phyloP scores from a whole-genome alignment of 2,797 vertebrate genomes.

The Babyrousa celebensis region DNA sequence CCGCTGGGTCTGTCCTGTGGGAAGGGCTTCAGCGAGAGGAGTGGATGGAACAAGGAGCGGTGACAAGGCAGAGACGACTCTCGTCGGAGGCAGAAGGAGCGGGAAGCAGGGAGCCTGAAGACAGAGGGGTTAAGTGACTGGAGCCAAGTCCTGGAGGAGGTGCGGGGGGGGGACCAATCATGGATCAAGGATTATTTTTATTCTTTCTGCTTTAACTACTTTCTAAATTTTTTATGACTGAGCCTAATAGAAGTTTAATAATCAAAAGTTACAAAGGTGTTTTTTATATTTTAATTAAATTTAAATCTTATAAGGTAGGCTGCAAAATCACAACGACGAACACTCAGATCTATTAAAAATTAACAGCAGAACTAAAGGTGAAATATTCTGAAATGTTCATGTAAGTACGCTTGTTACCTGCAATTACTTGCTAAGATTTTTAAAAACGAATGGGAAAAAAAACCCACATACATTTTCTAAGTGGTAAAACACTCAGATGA shows the following conservation, averaged over 20 bases:
- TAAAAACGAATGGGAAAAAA: background rate
- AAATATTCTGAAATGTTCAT: background rate
- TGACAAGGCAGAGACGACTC: background rate
- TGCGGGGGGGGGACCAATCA: background rate
- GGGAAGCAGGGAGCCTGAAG: background rate
- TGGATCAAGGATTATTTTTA: background rate
- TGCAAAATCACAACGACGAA: background rate
- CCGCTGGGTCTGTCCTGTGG: background rate
- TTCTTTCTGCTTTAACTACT: background rate
- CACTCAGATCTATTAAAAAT: background rate
- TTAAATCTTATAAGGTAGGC: background rate
- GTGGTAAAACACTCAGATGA: background rate
- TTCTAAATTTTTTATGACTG: conserved; percentile 13
- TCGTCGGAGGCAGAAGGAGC: background rate
- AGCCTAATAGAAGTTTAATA: background rate
- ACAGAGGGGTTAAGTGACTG: background rate
- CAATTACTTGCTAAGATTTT: background rate
- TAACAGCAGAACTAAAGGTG: background rate
- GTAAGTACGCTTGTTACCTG: background rate
- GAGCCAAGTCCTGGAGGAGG: background rate
- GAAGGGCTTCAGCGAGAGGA: background rate
- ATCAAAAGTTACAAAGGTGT: background rate
- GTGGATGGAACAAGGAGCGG: background rate
- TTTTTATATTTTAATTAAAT: conserved; percentile 6
- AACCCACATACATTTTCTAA: background rate